Percentiles rank a stretch among this genome's conserved stretches.
These are phyloP conservation scores for Leucophenga maculata DNA, from an alignment of 2,888 invertebrate species.

Conservation along the genomic window DNA sequence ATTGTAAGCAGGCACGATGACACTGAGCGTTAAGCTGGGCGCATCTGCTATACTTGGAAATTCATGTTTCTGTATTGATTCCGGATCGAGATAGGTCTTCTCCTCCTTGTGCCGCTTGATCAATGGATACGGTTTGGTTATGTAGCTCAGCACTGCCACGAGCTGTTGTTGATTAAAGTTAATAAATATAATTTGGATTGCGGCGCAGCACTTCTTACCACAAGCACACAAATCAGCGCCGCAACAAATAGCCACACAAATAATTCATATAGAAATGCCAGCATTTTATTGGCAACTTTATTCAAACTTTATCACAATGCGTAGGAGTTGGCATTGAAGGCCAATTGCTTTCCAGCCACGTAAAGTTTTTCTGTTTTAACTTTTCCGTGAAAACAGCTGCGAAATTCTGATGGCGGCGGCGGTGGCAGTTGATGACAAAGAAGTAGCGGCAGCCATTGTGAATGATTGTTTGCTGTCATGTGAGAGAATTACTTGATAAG, in stretches of 20 bases:
- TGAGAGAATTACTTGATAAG: too few species aligned
- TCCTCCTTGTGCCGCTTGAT: conserved; percentile 83
- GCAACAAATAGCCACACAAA: background rate
- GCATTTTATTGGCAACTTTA: background rate
- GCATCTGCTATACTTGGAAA: conserved; percentile 85
- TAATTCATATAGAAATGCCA: background rate
- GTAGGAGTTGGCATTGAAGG: background rate
- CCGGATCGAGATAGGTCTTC: conserved; percentile 80
- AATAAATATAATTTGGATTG: conserved; percentile 1
- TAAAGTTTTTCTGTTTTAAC: background rate
- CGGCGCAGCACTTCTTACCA: conserved; percentile 43
- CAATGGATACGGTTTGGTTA: conserved; percentile 79
- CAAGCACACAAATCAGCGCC: background rate
- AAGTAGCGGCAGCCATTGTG: background rate
- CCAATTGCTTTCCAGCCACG: background rate
- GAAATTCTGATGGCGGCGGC: background rate
- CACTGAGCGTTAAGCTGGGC: conserved; percentile 84
- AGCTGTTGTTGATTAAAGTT: conserved; percentile 74
- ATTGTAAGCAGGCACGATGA: conserved; percentile 97
- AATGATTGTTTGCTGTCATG: background rate
- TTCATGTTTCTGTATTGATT: conserved; percentile 72
- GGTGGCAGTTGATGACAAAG: background rate
- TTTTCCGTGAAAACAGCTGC: background rate
- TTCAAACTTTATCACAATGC: background rate
- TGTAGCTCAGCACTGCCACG: conserved; percentile 76